Evolutionary conservation across 2,797 vertebrate species (phyloP).

Genomic region (Hypotaenidia okinawae): DNA sequence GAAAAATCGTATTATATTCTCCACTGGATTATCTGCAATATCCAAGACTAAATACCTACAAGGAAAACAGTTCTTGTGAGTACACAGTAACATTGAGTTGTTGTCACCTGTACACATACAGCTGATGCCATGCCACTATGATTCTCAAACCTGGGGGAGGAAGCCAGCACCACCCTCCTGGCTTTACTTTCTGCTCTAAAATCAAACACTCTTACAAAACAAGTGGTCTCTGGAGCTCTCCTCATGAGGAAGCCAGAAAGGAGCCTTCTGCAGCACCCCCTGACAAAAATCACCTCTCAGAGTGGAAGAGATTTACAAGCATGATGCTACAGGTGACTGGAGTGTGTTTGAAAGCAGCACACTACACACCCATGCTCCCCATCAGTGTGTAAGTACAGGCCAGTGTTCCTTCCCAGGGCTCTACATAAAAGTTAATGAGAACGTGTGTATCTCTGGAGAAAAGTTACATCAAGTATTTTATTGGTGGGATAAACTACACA

Average conservation of each 20-base stretch:
- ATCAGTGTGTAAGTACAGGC: rapidly evolving
- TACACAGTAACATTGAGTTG: background rate
- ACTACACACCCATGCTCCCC: background rate
- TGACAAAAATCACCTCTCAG: background rate
- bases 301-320: background rate
- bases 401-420: background rate
- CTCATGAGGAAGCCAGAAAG: rapidly evolving
- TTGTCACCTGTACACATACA: background rate
- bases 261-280: background rate
- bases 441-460: too few relatives aligned
- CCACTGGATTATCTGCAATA: constrained; percentile 99
- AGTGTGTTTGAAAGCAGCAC: background rate
- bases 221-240: background rate
- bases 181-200: background rate
- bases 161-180: background rate
- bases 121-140: background rate
- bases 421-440: too few relatives aligned
- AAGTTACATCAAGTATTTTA: background rate
- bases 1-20: constrained; percentile 98
- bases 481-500: background rate
- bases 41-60: constrained; percentile 98
- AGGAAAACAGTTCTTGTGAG: constrained; percentile 59
- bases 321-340: background rate
- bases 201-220: background rate
- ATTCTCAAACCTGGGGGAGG: background rate